phyloP scores from a whole-genome alignment of 1,140 invertebrate species.

The Aphaenogaster floridana region DNA sequence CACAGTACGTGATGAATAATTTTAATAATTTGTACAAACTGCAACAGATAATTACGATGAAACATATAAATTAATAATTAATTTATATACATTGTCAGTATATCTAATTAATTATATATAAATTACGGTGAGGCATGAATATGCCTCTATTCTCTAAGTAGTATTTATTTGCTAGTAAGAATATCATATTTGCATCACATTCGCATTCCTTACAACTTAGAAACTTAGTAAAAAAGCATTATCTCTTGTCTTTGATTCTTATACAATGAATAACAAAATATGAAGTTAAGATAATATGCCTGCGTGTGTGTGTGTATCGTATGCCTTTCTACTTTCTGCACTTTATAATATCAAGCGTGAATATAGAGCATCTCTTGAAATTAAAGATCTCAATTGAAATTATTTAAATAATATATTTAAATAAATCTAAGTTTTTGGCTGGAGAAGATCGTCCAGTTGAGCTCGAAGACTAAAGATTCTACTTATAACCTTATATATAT shows the following conservation, averaged over 20 bases:
- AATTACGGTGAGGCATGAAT: slow-evolving; percentile 5
- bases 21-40: slow-evolving; percentile 6
- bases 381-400: not conserved
- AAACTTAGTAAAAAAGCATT: slow-evolving; percentile 10
- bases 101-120: slow-evolving; percentile 1
- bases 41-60: not conserved
- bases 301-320: not conserved
- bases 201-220: slow-evolving; percentile 5
- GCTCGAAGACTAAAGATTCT: not conserved
- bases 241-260: slow-evolving; percentile 27
- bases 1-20: slow-evolving; percentile 19
- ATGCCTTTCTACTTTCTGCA: slow-evolving; percentile 60
- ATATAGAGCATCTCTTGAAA: not conserved
- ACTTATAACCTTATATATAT: slow-evolving; percentile 6
- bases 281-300: slow-evolving; percentile 24
- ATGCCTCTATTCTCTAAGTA: slow-evolving; percentile 28
- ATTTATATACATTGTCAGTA: slow-evolving; percentile 17
- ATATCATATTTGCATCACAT: slow-evolving; percentile 15
- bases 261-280: slow-evolving; percentile 68
- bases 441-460: not conserved
- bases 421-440: not conserved
- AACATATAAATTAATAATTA: slow-evolving; percentile 16
- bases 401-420: not conserved
- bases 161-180: not conserved
- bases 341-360: not conserved